Evolutionary conservation across 2,113 vertebrate species (phyloP).

Genomic region (Pterocles orientalis): DNA sequence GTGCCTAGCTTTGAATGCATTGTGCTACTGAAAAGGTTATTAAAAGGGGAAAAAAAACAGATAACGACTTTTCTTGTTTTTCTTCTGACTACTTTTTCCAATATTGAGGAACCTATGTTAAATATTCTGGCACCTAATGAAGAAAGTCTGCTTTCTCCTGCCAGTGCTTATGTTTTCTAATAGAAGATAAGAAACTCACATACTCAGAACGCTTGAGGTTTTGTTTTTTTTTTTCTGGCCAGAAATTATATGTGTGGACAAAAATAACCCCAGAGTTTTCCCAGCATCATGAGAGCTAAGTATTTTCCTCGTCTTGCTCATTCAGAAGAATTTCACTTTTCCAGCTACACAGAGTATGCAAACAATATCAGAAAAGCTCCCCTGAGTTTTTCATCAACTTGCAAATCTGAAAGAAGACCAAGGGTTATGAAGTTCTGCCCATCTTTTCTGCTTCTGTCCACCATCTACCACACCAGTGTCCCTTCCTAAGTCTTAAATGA

Average conservation of each 20-base stretch:
- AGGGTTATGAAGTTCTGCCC: not conserved
- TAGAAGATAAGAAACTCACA: constrained; percentile 30
- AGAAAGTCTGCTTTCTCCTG: constrained; percentile 6
- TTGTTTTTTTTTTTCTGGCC: not conserved
- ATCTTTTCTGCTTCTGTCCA: not conserved
- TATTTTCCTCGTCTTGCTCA: constrained; percentile 40
- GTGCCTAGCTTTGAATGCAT: constrained; percentile 77
- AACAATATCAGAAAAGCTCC: constrained; percentile 16
- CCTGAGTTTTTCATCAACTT: not conserved
- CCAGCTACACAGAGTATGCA: constrained; percentile 7
- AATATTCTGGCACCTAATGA: constrained; percentile 55
- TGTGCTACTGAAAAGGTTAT: constrained; percentile 84
- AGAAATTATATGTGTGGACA: not conserved
- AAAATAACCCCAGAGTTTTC: constrained; percentile 61
- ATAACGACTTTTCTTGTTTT: constrained; percentile 65
- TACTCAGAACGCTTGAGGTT: not conserved
- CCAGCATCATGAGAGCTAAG: constrained; percentile 35
- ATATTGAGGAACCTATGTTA: constrained; percentile 51
- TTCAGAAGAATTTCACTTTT: constrained; percentile 60
- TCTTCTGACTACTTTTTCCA: constrained; percentile 62
- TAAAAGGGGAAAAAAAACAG: constrained; percentile 45
- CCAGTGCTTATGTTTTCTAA: constrained; percentile 17
- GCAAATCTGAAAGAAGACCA: not conserved
- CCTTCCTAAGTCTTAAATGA: not conserved
- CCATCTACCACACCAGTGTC: not conserved